A percentile compares a stretch with the other conserved stretches of the same genome.
Conservation (phyloP, 2,797 vertebrate genomes). For the Syngnathus rostellatus region DNA sequence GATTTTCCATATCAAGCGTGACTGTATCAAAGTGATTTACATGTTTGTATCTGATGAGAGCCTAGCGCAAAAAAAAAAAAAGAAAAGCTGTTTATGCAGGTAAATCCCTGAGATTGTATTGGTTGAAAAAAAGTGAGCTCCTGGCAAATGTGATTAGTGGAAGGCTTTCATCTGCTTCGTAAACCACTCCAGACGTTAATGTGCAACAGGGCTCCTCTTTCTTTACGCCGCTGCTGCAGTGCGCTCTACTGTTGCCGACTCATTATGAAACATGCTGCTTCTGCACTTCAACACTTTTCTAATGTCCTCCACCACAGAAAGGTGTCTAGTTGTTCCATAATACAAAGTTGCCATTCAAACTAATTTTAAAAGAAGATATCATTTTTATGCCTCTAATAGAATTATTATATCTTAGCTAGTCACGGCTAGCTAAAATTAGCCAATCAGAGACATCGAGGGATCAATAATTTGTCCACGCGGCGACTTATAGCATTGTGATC, state of each 20-base stretch:
- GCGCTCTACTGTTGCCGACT: conserved; percentile 34
- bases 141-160: conserved; percentile 63
- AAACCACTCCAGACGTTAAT: conserved; percentile 69
- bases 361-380: neutral
- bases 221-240: conserved; percentile 62
- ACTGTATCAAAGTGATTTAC: conserved; percentile 28
- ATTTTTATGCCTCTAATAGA: too few relatives aligned
- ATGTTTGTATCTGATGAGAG: conserved; percentile 13
- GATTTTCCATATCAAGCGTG: conserved; percentile 23
- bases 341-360: conserved; percentile 34
- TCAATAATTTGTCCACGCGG: too few relatives aligned
- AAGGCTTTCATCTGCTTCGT: conserved; percentile 64
- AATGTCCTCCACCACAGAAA: conserved; percentile 9
- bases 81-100: conserved; percentile 30
- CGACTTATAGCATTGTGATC: too few relatives aligned
- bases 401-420: too few relatives aligned
- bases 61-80: conserved; percentile 11
- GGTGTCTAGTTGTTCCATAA: conserved; percentile 55
- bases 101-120: conserved; percentile 41
- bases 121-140: conserved; percentile 51
- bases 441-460: too few relatives aligned
- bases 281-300: conserved; percentile 55
- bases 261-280: conserved; percentile 66
- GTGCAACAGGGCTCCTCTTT: conserved; percentile 55
- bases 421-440: too few relatives aligned